Evolutionary conservation across 2,888 invertebrate species (phyloP).

Genomic region (Anarsia innoxiella): DNA sequence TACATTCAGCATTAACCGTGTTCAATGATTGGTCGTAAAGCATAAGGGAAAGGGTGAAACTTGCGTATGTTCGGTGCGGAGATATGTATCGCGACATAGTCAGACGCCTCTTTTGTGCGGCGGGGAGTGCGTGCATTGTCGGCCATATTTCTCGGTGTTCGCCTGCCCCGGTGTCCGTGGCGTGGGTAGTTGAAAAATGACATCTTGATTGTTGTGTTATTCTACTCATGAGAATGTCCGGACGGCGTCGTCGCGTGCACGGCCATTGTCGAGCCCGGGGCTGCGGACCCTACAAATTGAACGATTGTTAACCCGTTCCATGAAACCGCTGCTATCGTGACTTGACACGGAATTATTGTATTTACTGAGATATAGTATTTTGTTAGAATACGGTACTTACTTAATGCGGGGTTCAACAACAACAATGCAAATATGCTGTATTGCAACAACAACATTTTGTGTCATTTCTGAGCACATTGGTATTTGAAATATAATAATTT

Average conservation of each 20-base stretch:
- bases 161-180: conserved; percentile 47
- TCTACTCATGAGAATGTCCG: conserved; percentile 70
- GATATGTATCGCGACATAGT: conserved; percentile 65
- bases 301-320: conserved; percentile 67
- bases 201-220: conserved; percentile 75
- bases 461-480: no score
- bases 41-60: conserved; percentile 45
- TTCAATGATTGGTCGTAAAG: conserved; percentile 41
- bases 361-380: conserved; percentile 49
- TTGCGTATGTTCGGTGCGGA: conserved; percentile 49
- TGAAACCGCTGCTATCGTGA: conserved; percentile 61
- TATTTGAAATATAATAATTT: no score
- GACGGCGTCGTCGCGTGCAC: conserved; percentile 59
- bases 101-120: conserved; percentile 62
- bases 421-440: conserved; percentile 3
- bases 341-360: conserved; percentile 61
- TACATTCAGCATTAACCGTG: conserved; percentile 24
- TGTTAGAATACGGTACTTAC: conserved; percentile 26
- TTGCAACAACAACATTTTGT: no score
- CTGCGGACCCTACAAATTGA: conserved; percentile 67
- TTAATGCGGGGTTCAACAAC: conserved; percentile 8
- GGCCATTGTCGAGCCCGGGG: conserved; percentile 52
- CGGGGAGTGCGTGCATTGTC: conserved; percentile 61
- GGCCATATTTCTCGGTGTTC: conserved; percentile 66
- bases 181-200: conserved; percentile 76